Evolutionary conservation across 2,113 vertebrate genomes (phyloP).

Genomic region (Rhinolophus ferrumequinum): DNA sequence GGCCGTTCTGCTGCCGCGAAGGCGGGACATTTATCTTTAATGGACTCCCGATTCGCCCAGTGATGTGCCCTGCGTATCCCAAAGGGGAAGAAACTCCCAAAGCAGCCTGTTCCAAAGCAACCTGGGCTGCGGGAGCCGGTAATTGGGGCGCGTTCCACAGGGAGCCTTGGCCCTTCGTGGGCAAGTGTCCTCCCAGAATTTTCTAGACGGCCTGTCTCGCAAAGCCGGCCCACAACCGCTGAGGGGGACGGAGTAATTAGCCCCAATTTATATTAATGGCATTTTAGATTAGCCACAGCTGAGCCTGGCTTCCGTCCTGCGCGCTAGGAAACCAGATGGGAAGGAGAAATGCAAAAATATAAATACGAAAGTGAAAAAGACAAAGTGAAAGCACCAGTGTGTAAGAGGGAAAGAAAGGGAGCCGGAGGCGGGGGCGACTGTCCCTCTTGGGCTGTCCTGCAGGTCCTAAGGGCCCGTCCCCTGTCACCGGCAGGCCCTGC

Average conservation of each 20-base stretch:
- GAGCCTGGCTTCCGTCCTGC: not conserved
- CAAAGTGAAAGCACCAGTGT: not conserved
- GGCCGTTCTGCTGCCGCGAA: fast-evolving
- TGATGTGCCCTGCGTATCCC: fast-evolving
- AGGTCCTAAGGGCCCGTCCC: too few relatives aligned
- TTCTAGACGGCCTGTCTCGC: not conserved
- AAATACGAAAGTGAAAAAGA: not conserved
- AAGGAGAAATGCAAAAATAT: not conserved
- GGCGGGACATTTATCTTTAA: not conserved
- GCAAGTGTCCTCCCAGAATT: not conserved
- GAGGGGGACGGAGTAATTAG: constrained; percentile 22
- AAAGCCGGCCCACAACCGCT: not conserved
- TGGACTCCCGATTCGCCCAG: fast-evolving
- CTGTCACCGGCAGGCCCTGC: too few relatives aligned
- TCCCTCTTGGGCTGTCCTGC: fast-evolving
- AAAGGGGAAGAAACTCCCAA: not conserved
- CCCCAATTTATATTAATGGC: constrained; percentile 35
- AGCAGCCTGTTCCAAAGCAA: fast-evolving
- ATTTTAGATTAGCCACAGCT: constrained; percentile 47
- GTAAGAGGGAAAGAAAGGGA: fast-evolving
- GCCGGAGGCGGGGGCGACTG: fast-evolving
- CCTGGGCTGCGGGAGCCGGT: fast-evolving
- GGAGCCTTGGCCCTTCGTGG: fast-evolving
- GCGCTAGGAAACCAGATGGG: not conserved
- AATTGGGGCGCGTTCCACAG: fast-evolving